Conservation (phyloP, 2,113 vertebrate genomes). For the Cynocephalus volans region DNA sequence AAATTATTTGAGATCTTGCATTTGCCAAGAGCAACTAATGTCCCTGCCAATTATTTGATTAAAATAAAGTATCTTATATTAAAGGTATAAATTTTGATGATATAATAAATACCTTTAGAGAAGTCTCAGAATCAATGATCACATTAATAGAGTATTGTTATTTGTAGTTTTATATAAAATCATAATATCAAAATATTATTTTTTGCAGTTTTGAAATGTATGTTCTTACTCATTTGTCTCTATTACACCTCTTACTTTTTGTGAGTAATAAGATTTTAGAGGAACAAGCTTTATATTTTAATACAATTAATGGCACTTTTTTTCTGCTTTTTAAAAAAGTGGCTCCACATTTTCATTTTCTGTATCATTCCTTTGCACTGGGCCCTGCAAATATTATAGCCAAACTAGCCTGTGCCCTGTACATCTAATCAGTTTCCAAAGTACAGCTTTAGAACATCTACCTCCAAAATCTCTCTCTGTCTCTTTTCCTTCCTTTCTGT, state of each 20-base stretch:
- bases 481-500: not conserved
- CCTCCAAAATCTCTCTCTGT: not conserved
- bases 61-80: not conserved
- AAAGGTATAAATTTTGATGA: not conserved
- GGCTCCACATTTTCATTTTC: not conserved
- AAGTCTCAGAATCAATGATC: not conserved
- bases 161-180: not conserved
- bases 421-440: not conserved
- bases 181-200: not conserved
- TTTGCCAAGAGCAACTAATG: not conserved
- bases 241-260: not conserved
- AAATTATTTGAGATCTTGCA: not conserved
- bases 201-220: not conserved
- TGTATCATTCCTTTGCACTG: not conserved
- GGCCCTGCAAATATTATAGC: not conserved
- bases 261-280: not conserved
- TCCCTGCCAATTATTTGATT: not conserved
- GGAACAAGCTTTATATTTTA: not conserved
- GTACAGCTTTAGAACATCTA: not conserved
- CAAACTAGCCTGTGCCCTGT: too few relatives aligned
- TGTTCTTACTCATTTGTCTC: not conserved
- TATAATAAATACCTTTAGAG: not conserved
- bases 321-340: not conserved
- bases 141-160: not conserved
- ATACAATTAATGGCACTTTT: not conserved